A percentile compares a stretch with the other conserved stretches of the same genome.
Evolutionary conservation across 2,888 invertebrate genomes (phyloP).

Genomic region (Heteromurus nitidus): DNA sequence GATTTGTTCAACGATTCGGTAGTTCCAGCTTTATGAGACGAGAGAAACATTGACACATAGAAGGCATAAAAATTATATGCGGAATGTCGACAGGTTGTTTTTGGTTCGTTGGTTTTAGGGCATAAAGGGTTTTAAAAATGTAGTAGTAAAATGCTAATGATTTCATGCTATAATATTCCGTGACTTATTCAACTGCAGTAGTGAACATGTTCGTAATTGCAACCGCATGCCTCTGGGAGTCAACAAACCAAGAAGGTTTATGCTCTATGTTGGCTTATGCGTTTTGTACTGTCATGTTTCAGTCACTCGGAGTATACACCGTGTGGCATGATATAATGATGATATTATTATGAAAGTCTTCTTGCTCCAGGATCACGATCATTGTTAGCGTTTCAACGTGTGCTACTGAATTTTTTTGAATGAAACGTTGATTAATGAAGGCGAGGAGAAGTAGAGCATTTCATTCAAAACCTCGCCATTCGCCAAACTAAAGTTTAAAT

Average conservation of each 20-base stretch:
- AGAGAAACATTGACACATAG: neutral
- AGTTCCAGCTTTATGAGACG: conserved; percentile 5
- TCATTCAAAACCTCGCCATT: neutral
- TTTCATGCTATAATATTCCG: conserved; percentile 42
- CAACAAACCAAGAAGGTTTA: neutral
- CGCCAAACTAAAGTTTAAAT: neutral
- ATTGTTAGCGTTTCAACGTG: conserved; percentile 2
- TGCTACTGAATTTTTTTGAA: conserved; percentile 16
- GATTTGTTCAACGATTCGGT: conserved; percentile 10
- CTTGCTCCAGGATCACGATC: no score
- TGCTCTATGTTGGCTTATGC: neutral
- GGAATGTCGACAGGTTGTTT: neutral
- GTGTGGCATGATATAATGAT: conserved; percentile 41
- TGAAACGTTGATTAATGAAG: conserved; percentile 33
- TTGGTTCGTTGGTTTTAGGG: conserved; percentile 11
- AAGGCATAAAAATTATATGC: neutral
- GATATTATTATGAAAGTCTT: no score
- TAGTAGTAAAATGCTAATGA: conserved; percentile 14
- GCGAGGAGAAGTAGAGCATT: conserved; percentile 25
- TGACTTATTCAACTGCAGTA: conserved; percentile 7
- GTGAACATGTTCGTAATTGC: conserved; percentile 19
- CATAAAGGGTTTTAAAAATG: conserved; percentile 11
- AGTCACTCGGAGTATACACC: neutral
- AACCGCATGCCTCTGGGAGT: conserved; percentile 33
- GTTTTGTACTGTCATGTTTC: neutral